A percentile compares a stretch with the other conserved stretches of the same genome.
These are phyloP conservation scores for Sceloporus tristichus DNA, from an alignment of 2,113 vertebrate species.

Conservation along the genomic window DNA sequence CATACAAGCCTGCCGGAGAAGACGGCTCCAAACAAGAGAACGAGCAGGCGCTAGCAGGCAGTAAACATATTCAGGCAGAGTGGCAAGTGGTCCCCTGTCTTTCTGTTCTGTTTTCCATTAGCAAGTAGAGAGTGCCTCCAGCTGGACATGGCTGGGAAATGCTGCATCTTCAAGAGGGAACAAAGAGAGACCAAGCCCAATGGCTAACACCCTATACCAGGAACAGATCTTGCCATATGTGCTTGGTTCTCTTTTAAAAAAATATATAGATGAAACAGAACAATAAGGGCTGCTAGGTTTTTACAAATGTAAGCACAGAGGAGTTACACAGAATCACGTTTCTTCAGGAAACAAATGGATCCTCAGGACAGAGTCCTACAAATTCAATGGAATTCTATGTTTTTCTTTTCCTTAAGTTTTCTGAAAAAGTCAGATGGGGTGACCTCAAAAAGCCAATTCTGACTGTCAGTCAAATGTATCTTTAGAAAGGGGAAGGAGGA, in stretches of 20 bases:
- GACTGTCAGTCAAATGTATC: neutral
- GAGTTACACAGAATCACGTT: no score
- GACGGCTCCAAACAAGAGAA: neutral
- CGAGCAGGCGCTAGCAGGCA: constrained; percentile 21
- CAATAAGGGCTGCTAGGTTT: rapidly evolving
- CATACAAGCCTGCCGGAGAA: rapidly evolving
- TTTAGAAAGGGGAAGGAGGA: neutral
- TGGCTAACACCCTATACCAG: neutral
- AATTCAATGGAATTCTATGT: neutral
- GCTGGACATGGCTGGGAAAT: constrained; percentile 41
- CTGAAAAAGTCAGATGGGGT: neutral
- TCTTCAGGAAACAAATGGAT: neutral
- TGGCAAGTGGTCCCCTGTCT: neutral
- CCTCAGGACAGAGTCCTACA: neutral
- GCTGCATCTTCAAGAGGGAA: neutral
- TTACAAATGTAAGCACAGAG: neutral
- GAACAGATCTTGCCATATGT: neutral
- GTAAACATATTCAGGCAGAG: constrained; percentile 17
- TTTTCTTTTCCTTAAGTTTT: no score
- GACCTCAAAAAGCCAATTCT: neutral
- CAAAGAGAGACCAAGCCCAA: rapidly evolving
- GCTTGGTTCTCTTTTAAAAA: neutral
- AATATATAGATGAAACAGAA: neutral
- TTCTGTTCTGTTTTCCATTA: neutral
- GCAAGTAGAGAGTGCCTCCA: constrained; percentile 61